Evolutionary conservation across 2,113 vertebrate species (phyloP).

Genomic region (Thomomys bottae): DNA sequence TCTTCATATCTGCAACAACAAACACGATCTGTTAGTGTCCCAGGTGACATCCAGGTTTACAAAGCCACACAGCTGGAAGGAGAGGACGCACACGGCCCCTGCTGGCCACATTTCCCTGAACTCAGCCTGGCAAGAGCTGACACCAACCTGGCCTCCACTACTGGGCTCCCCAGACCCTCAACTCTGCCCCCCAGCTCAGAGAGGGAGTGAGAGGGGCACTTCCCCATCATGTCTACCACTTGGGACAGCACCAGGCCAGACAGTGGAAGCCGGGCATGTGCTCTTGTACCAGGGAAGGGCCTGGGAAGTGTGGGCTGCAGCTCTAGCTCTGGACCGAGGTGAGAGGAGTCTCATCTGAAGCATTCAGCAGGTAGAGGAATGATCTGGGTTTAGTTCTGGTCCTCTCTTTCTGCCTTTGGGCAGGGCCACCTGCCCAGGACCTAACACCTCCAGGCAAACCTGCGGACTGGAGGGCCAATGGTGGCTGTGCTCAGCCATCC

Average conservation of each 20-base stretch:
- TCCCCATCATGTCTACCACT: not conserved
- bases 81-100: no score
- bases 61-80: not conserved
- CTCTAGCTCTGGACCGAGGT: not conserved
- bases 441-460: not conserved
- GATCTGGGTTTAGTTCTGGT: not conserved
- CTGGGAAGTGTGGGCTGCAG: not conserved
- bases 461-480: not conserved
- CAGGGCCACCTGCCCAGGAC: not conserved
- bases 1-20: constrained; percentile 87
- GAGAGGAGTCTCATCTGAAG: no score
- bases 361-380: not conserved
- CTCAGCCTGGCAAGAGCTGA: fast-evolving
- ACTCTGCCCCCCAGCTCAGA: not conserved
- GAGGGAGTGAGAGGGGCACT: fast-evolving
- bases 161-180: not conserved
- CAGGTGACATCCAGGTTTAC: constrained; percentile 2
- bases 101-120: fast-evolving
- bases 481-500: not conserved
- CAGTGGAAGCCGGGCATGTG: no score
- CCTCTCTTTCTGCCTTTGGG: not conserved
- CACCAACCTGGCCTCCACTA: fast-evolving
- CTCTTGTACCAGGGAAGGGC: no score
- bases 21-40: constrained; percentile 61
- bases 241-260: not conserved